Conservation (phyloP, 2,888 invertebrate genomes). For the Caenorhabditis doughertyi region DNA sequence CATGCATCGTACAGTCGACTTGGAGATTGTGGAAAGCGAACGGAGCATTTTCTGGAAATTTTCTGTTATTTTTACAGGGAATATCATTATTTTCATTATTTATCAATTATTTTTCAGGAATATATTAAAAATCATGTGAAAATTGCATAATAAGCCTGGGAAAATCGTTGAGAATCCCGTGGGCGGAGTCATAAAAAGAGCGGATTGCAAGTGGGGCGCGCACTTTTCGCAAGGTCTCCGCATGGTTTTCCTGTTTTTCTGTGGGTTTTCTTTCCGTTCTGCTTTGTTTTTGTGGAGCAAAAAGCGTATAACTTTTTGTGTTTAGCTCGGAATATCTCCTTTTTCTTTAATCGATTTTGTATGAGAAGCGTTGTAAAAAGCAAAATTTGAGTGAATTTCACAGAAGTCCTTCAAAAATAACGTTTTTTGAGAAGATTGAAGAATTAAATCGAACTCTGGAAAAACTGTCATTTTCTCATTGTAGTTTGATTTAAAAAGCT, state of each 20-base stretch:
- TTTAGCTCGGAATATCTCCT: not conserved
- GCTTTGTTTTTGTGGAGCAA: not conserved
- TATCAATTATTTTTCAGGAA: not conserved
- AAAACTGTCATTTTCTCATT: no score
- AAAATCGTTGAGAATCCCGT: not conserved
- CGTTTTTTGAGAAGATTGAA: no score
- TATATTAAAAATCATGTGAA: not conserved
- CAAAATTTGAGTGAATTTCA: no score
- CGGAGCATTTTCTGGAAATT: constrained; percentile 67
- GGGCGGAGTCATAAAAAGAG: constrained; percentile 41
- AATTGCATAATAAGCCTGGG: not conserved
- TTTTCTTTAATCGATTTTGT: constrained; percentile 2
- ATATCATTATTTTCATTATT: not conserved
- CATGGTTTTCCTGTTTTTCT: constrained; percentile 14
- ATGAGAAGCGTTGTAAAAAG: no score
- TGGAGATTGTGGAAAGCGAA: constrained; percentile 50
- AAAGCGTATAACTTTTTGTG: constrained; percentile 7
- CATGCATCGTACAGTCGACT: constrained; percentile 55
- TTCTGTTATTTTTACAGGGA: constrained; percentile 23
- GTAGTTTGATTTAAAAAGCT: no score
- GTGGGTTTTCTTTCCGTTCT: not conserved
- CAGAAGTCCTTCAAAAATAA: no score
- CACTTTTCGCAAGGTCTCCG: constrained; percentile 41
- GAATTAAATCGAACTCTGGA: no score
- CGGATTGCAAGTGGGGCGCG: constrained; percentile 41